Base-by-base conservation (phyloP, 1,140 invertebrate species). In the Tetramorium alpestre region DNA sequence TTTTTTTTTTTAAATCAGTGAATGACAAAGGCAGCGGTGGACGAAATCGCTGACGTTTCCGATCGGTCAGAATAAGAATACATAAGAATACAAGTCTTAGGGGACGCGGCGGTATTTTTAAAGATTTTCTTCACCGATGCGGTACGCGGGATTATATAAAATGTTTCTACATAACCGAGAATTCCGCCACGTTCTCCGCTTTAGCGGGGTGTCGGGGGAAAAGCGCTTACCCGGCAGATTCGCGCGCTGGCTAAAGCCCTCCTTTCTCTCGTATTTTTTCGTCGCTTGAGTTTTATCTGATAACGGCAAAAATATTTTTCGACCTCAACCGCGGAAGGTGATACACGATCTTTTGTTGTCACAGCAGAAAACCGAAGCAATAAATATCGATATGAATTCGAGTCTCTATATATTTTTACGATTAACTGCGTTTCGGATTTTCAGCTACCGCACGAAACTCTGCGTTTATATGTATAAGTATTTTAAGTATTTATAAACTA, bases 141-240 rank as follows among this genome's bases (percentile, higher is more conserved):
- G 75, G 25, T 60, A 28, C 58, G 44, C 58, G 44, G 69, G 73
- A 85, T 89, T 80, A 87, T 85, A 87, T 90, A 81, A 89, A 90
- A 88, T 85, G 89, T 90, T 88, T 86, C 88, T 73, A 73, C 88
- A 86, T 90, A 90, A 90, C 89, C 80, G 81, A 62, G 85, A 90
- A 90, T 60, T 90, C 65, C 28, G 58, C 54, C 85, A 47, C 77
- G 28, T 11, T 73, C 33, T 60, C 65, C 8, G 51, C 33, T 54
- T 62, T 44, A 75, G 51, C 73, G 25, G 73, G 62, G 87, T 47
- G 80, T 82, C 51, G 77, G 18, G 33, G 72, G 58, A 89, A 87
- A 89, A 89, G 77, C 78, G 89, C 89, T 90, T 90, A 90, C 89
- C 47, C 51, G 28, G 65, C 88, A 89, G 85, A 90, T 90, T 90